Evolutionary conservation across 2,797 vertebrate species (phyloP).

Genomic region (Brotula barbata): DNA sequence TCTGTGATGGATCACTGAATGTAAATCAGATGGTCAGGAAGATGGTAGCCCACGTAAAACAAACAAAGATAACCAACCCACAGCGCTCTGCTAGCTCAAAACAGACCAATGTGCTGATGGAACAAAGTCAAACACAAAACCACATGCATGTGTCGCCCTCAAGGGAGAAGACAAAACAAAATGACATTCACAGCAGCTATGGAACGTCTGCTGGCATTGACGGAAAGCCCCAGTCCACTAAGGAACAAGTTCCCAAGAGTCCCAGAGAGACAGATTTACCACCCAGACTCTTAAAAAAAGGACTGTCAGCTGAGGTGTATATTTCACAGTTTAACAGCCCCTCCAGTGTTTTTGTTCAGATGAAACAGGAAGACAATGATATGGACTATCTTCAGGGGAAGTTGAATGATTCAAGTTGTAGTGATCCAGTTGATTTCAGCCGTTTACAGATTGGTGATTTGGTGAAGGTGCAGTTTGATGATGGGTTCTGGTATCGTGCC

Average conservation of each 20-base stretch:
- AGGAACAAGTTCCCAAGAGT: neutral
- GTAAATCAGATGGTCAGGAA: conserved; percentile 82
- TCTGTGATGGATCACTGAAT: conserved; percentile 80
- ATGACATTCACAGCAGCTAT: conserved; percentile 2
- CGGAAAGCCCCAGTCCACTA: neutral
- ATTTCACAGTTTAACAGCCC: conserved; percentile 78
- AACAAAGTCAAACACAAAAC: conserved; percentile 6
- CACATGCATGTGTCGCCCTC: neutral
- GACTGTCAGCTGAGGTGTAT: conserved; percentile 74
- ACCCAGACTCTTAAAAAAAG: conserved; percentile 65
- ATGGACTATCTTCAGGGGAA: conserved; percentile 74
- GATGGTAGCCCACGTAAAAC: conserved; percentile 50
- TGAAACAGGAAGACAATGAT: conserved; percentile 73
- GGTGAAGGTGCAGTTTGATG: conserved; percentile 79
- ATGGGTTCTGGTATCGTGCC: conserved; percentile 82
- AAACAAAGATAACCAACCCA: neutral
- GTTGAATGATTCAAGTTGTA: conserved; percentile 67
- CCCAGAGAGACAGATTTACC: conserved; percentile 68
- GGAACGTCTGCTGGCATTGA: conserved; percentile 5
- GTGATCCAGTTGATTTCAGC: conserved; percentile 49
- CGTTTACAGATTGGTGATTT: conserved; percentile 74
- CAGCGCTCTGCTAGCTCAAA: neutral
- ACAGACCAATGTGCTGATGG: neutral
- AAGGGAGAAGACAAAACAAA: conserved; percentile 1
- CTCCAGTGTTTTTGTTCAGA: conserved; percentile 82